Evolutionary conservation across 2,113 vertebrate species (phyloP).

Genomic region (Ictidomys tridecemlineatus): DNA sequence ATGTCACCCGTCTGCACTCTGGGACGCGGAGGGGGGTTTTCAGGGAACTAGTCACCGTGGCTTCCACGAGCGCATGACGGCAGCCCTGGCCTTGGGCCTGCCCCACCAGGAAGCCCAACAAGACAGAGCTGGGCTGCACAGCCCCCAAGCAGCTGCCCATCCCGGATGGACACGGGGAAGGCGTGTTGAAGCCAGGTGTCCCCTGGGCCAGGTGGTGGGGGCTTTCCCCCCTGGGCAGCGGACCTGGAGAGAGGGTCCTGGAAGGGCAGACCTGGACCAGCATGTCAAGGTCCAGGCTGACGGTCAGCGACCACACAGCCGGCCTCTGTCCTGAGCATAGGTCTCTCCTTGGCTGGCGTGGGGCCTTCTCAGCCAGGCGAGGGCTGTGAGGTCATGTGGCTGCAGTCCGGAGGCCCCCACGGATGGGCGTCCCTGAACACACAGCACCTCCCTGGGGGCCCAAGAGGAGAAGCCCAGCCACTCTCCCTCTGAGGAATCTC

Average conservation of each 20-base stretch:
- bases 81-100: too few species aligned
- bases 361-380: too few species aligned
- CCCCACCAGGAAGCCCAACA: too few species aligned
- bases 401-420: not conserved
- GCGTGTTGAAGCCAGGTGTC: rapidly evolving
- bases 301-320: rapidly evolving
- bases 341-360: not conserved
- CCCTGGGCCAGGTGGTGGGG: too few species aligned
- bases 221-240: not conserved
- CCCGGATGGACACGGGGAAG: not conserved
- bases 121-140: too few species aligned
- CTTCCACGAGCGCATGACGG: not conserved
- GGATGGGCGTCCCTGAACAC: not conserved
- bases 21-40: not conserved
- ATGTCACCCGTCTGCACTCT: not conserved
- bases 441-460: not conserved
- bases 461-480: not conserved
- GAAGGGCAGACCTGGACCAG: rapidly evolving
- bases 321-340: rapidly evolving
- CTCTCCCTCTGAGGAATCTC: not conserved
- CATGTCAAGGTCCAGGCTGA: rapidly evolving
- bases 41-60: too few species aligned
- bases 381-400: not conserved
- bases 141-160: not conserved
- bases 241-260: not conserved